Base-by-base conservation (phyloP, 2,113 vertebrate genomes). In the Ptychochromis oligacanthus region DNA sequence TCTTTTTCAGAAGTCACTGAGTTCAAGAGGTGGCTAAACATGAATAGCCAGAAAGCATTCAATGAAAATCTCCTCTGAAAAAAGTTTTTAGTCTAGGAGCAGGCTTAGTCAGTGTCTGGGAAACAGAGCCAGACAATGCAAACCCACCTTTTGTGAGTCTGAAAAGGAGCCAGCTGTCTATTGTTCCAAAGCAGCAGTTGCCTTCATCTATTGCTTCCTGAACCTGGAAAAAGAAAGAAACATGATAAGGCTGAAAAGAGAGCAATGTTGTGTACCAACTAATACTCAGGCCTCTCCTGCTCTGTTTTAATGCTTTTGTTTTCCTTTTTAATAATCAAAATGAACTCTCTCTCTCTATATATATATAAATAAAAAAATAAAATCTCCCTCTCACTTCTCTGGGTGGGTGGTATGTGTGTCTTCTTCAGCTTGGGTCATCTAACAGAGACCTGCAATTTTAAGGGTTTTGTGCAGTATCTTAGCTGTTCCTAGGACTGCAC, bases 131-230 rank as follows among this genome's bases (percentile, higher is more conserved):
- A 22, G 61, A 75, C 12, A 56, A 65, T 43, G 36, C 13, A 22
- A 84, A 67, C 81, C 72, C 17, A 95, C 98, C 98, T 96, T 98
- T 97, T 10, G 97, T 99, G 72, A 99, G 96, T 87, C 96, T 98
- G 85, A 97, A 95, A 56, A 99, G 92, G 14, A 99, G 95, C 98
- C 98, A 99, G 0, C 98, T 97, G 84, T 99, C 98, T 65, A 99
- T 81, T 13, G 97, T 99, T 75, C 98, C 98, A 94, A 99, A 99
- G 93, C 96, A 98, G 91, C 98, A 99, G 80, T 95, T 96, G 11
- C 90, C 96, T 82, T 97, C 95, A 87, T 90, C 93, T 5, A 95
- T 92, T 6, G 98, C 97, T 82, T 96, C 93, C 83, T 85, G 82
- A 43, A 97, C 95, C 98, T 99, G 85, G 24, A 76, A 83, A 26